Conservation (phyloP, 2,797 vertebrate species). For the Lagorchestes hirsutus region DNA sequence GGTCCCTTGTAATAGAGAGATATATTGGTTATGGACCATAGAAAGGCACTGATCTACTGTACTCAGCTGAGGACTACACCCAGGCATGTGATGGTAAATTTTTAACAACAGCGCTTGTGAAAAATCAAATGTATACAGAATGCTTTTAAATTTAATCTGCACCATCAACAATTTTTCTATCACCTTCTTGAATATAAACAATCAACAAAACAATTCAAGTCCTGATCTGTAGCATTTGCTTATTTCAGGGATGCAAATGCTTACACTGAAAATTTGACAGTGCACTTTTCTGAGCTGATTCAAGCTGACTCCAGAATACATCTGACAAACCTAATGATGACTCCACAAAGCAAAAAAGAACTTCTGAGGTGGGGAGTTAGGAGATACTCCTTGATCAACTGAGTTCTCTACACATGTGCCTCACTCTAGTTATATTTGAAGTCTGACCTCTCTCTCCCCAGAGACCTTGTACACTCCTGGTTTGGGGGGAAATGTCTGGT, state of each 20-base stretch:
- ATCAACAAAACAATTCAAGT: neutral
- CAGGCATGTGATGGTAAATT: neutral
- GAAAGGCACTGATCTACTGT: neutral
- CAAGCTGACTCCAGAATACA: neutral
- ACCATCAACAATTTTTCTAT: neutral
- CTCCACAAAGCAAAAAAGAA: neutral
- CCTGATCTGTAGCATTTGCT: neutral
- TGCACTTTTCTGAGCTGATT: neutral
- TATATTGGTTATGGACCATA: neutral
- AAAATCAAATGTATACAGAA: neutral
- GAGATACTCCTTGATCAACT: neutral
- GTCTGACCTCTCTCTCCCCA: neutral
- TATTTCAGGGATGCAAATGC: neutral
- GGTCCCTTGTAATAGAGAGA: neutral
- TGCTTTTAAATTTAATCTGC: neutral
- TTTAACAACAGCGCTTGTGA: neutral
- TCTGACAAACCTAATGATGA: neutral
- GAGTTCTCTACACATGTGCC: neutral
- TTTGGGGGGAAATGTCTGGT: neutral
- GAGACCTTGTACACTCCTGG: neutral
- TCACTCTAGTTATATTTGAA: neutral
- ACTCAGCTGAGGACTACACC: neutral
- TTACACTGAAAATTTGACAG: neutral
- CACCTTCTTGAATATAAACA: neutral
- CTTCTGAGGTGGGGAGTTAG: neutral